Base-by-base conservation (phyloP, 1,140 invertebrate species). In the Eulimnadia texana region DNA sequence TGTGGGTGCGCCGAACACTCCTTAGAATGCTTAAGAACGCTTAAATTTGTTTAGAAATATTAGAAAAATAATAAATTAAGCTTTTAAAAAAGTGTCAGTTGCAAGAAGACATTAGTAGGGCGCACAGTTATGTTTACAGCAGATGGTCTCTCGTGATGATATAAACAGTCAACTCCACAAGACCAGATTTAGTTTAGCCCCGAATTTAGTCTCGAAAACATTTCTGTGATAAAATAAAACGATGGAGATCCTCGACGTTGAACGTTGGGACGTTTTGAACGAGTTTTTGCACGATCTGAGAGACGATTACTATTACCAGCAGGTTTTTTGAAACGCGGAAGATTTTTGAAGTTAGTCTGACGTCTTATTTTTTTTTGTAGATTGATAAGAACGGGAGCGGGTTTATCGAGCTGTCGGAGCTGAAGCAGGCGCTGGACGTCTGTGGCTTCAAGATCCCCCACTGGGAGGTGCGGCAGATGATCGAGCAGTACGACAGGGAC, bases 401-500 rank as follows among this genome's bases (percentile, higher is more conserved):
- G 3, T 89, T 80, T 73, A 93, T 98, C 63, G 88, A 93, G 67
- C 73, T 93, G 59, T 82, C 84, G 60, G 93, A 97, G 72, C 76
- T 98, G 25, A 88, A 92, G 68, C 83, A 82, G 53, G 93, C 92
- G 0, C 75, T 98, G n/a, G 88, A 93, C 68, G 76, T 84, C 58
- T 87, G 88, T 66, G 92, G 92, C 20, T 88, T 95, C 72, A 96
- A 96, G 77, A 80, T 97, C 66, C 90, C 93, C 29, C 88, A 88
- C 57, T 97, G 90, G 80, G 81, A 90, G 76, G 87, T 95, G 10
- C 82, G 93, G 1, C 84, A 89, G 68, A 85, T 97, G 79, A 86
- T 95, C 64, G 85, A 90, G 65, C 86, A 96, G 66, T 87, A 84
- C 71, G 85, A 86, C 70, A 67, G 64, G 25, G 81, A 83, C 70